Evolutionary conservation across 2,888 invertebrate species (phyloP).

Genomic region (Psylliodes chrysocephalus): DNA sequence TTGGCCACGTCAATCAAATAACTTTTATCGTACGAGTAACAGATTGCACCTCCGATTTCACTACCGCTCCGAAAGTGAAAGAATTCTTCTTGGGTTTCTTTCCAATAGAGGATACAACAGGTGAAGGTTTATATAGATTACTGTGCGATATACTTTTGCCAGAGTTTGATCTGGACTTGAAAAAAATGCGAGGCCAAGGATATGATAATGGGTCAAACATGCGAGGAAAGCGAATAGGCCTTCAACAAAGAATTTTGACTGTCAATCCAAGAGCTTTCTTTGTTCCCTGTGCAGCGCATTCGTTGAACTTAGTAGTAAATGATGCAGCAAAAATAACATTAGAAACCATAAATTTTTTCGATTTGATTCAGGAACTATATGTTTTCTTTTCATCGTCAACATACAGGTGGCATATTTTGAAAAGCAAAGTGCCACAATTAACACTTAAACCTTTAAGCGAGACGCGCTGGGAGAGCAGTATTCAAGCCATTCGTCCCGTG

Average conservation of each 20-base stretch:
- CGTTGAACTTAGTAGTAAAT: constrained; percentile 51
- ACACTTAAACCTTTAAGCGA: constrained; percentile 44
- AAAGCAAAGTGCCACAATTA: constrained; percentile 29
- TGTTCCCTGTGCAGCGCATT: constrained; percentile 16
- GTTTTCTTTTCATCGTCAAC: constrained; percentile 46
- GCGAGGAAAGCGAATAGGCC: neutral
- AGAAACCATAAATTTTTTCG: constrained; percentile 40
- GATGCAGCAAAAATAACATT: constrained; percentile 45
- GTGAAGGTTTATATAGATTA: constrained; percentile 33
- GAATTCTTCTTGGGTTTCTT: constrained; percentile 43
- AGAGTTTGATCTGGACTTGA: neutral
- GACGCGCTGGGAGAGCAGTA: constrained; percentile 37
- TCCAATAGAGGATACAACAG: constrained; percentile 41
- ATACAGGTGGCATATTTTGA: constrained; percentile 2
- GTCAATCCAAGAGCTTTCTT: constrained; percentile 7
- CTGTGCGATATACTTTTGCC: constrained; percentile 34
- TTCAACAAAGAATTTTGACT: neutral
- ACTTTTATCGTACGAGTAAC: constrained; percentile 42
- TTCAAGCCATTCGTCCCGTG: constrained; percentile 6
- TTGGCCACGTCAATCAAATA: constrained; percentile 47
- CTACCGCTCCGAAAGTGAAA: constrained; percentile 4
- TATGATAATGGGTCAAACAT: constrained; percentile 11
- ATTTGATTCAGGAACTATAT: constrained; percentile 38
- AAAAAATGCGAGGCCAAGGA: constrained; percentile 1
- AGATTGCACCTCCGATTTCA: neutral